Base-by-base conservation (phyloP, 53 echinoderm and acorn worm species). In the Crossaster papposus region DNA sequence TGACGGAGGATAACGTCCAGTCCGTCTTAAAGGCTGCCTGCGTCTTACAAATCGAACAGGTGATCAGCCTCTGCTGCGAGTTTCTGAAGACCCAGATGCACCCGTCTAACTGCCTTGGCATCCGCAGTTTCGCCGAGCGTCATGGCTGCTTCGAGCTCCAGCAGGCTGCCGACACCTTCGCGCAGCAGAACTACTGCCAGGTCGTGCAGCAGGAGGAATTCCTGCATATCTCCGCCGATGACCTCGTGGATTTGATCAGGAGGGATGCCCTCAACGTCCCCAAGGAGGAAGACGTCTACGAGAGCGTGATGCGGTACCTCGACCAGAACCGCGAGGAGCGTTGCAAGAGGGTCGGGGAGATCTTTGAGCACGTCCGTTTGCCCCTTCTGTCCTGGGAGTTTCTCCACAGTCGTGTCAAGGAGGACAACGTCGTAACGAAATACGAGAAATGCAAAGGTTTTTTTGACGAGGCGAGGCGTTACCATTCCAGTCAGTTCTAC, bases 381-480 rank as follows among this genome's bases (percentile, higher is more conserved):
- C 99, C 99, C 20, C 91, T 99, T 58, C 80, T 94, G n/a, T 79
- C 99, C 0, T 99, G 99, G 99, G 94, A 99, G 85, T 99, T 99
- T 63, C 96, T 99, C 50, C 96, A 90, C 77, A 90, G 93, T 22
- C 85, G 81, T 10, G 99, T 99, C n/a, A 93, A 93, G 9, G 83
- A 94, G 8, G 92, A 99, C 65, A 88, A 92, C 28, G 62, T 96
- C 10, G 89, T 96, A 31, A 91, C 91, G 11, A 65, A 81, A 24
- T 93, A 93, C 58, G 89, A 93, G 53, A 86, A 83, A 78, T 96
- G 95, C 70, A 72, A 86, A 54, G 86, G 91, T 36, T 96, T 96
- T 88, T 95, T 95, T 14, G 96, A 99, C 33, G 96, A 99, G 76
- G 99, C 99, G 18, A 83, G 95, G 72, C 93, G 99, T 20, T 99